Percentiles rank a stretch among this genome's conserved stretches.
These are phyloP conservation scores for Cenopis cana DNA, from an alignment of 2,888 invertebrate genomes.

Conservation along the genomic window DNA sequence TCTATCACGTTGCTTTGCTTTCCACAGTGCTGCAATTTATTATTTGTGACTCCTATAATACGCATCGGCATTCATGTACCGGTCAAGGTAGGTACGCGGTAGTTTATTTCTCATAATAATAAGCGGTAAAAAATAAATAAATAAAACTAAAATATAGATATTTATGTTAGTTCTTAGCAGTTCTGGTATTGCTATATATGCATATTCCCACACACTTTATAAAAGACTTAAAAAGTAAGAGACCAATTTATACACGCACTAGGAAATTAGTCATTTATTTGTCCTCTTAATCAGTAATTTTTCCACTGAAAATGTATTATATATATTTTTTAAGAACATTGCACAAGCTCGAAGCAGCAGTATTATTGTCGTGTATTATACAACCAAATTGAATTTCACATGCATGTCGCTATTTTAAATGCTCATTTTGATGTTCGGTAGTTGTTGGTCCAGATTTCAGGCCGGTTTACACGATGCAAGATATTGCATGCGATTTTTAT, in stretches of 20 bases:
- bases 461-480: too few species aligned
- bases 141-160: too few species aligned
- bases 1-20: background rate
- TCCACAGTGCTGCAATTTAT: background rate
- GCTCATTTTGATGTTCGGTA: background rate
- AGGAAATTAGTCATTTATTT: too few species aligned
- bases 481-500: too few species aligned
- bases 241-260: too few species aligned
- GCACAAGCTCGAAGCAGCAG: background rate
- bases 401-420: conserved; percentile 1
- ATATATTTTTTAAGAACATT: background rate
- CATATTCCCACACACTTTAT: too few species aligned
- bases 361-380: background rate
- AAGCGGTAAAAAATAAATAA: background rate
- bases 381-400: background rate
- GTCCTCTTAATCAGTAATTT: too few species aligned
- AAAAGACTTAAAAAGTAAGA: too few species aligned
- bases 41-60: background rate
- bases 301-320: background rate
- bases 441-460: too few species aligned
- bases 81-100: background rate
- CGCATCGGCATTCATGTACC: background rate
- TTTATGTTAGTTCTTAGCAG: too few species aligned
- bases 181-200: too few species aligned
- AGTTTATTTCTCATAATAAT: background rate